A percentile compares a stretch with the other conserved stretches of the same genome.
Conservation (phyloP, 2,888 invertebrate species). For the Dynastes grantii region DNA sequence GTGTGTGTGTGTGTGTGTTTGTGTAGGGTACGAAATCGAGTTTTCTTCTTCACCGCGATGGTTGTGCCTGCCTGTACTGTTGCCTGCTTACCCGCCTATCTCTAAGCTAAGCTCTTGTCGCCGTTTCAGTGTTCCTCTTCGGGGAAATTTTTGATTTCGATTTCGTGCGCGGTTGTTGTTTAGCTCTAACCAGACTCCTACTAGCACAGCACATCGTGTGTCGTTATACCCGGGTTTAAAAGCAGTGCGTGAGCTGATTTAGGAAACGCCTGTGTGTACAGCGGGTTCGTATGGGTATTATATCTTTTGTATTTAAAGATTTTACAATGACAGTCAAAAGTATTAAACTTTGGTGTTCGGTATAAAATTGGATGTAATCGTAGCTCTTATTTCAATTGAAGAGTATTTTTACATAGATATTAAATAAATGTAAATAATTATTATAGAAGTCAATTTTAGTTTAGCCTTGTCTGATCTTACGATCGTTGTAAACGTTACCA, state of each 20-base stretch:
- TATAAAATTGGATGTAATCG: too few relatives aligned
- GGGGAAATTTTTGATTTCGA: slow-evolving; percentile 28
- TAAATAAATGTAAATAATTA: too few relatives aligned
- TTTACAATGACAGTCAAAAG: slow-evolving; percentile 15
- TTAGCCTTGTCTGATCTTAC: too few relatives aligned
- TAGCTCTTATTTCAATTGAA: neutral
- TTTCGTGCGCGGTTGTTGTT: neutral
- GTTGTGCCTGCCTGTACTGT: neutral
- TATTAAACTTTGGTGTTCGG: neutral
- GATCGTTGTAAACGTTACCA: too few relatives aligned
- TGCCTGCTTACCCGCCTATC: neutral
- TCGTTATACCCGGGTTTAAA: neutral
- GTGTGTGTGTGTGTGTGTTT: neutral
- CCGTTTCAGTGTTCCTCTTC: neutral
- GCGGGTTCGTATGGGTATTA: neutral
- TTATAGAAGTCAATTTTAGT: too few relatives aligned
- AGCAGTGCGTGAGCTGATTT: slow-evolving; percentile 13
- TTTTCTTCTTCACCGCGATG: slow-evolving; percentile 16
- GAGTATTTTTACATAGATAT: too few relatives aligned
- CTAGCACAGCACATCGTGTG: neutral
- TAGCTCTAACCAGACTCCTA: neutral
- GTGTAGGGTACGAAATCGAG: slow-evolving; percentile 28
- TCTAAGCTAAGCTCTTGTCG: neutral
- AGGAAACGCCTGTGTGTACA: slow-evolving; percentile 27
- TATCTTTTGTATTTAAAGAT: slow-evolving; percentile 5